Evolutionary conservation across 2,888 invertebrate species (phyloP).

Genomic region (Leuctra nigra): DNA sequence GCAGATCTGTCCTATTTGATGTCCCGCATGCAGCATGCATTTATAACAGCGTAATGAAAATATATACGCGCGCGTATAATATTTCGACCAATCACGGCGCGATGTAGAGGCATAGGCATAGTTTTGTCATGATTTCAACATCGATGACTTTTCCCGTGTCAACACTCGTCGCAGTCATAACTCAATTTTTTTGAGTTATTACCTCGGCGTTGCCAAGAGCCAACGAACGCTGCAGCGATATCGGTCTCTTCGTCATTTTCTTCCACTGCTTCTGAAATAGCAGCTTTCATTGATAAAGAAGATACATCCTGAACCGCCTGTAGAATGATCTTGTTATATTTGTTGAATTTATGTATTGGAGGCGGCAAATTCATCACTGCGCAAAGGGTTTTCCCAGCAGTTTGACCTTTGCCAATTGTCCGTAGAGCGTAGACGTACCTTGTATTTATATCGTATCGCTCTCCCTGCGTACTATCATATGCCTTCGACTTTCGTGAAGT

Average conservation of each 20-base stretch:
- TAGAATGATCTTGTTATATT: background rate
- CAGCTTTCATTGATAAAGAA: background rate
- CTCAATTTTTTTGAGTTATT: conserved; percentile 27
- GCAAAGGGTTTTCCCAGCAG: background rate
- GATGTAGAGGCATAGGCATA: conserved; percentile 26
- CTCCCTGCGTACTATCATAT: background rate
- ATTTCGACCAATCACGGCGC: no score
- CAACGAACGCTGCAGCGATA: conserved; percentile 23
- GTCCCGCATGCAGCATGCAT: no score
- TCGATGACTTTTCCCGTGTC: conserved; percentile 27
- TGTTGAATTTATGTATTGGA: background rate
- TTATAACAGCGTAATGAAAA: no score
- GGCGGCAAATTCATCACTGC: background rate
- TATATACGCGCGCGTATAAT: no score
- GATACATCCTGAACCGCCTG: background rate
- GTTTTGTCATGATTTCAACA: conserved; percentile 24
- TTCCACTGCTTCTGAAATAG: background rate
- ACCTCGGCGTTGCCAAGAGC: conserved; percentile 27
- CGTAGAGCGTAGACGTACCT: background rate
- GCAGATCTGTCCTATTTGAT: no score
- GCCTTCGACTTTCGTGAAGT: background rate
- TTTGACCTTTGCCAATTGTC: background rate
- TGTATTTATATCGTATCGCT: conserved; percentile 2
- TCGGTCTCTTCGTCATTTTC: conserved; percentile 10
- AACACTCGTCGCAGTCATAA: conserved; percentile 26